These are phyloP conservation scores for Eriosoma lanigerum DNA, from an alignment of 1,140 invertebrate genomes.

Conservation along the genomic window DNA sequence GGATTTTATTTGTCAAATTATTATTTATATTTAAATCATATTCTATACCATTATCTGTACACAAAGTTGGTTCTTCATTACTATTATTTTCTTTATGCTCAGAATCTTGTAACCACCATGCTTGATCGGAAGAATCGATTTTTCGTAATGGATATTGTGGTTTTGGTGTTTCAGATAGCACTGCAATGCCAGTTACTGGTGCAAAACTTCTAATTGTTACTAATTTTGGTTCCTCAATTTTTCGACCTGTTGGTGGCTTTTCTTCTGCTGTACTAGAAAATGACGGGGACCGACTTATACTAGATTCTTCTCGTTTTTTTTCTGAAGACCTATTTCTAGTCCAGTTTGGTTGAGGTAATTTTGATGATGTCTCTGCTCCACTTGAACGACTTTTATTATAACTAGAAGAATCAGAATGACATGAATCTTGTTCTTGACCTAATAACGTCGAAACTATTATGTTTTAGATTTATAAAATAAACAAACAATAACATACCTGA, in stretches of 20 bases:
- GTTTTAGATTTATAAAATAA: not conserved
- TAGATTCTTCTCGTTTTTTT: slow-evolving; percentile 29
- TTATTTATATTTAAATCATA: slow-evolving; percentile 15
- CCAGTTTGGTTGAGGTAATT: slow-evolving; percentile 39
- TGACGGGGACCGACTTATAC: slow-evolving; percentile 20
- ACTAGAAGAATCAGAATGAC: slow-evolving; percentile 18
- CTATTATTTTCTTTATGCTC: not conserved
- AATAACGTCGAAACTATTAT: not conserved
- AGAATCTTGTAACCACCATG: slow-evolving; percentile 40
- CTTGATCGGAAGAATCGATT: slow-evolving; percentile 12
- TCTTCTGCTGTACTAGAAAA: slow-evolving; percentile 33
- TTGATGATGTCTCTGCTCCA: slow-evolving; percentile 20
- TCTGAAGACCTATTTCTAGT: slow-evolving; percentile 14
- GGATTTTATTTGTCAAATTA: not conserved
- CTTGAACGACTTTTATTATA: slow-evolving; percentile 23
- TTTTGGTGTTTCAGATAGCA: slow-evolving; percentile 17
- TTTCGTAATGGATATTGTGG: slow-evolving; percentile 33
- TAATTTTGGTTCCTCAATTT: slow-evolving; percentile 42
- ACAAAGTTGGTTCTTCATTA: not conserved
- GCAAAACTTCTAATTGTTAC: slow-evolving; percentile 32
- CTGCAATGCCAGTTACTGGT: not conserved
- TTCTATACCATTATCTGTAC: not conserved
- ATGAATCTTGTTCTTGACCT: slow-evolving; percentile 41
- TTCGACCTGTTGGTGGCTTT: slow-evolving; percentile 39
- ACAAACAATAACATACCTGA: slow-evolving; percentile 16